Evolutionary conservation across 2,113 vertebrate species (phyloP).

Genomic region (Amazona vittata): DNA sequence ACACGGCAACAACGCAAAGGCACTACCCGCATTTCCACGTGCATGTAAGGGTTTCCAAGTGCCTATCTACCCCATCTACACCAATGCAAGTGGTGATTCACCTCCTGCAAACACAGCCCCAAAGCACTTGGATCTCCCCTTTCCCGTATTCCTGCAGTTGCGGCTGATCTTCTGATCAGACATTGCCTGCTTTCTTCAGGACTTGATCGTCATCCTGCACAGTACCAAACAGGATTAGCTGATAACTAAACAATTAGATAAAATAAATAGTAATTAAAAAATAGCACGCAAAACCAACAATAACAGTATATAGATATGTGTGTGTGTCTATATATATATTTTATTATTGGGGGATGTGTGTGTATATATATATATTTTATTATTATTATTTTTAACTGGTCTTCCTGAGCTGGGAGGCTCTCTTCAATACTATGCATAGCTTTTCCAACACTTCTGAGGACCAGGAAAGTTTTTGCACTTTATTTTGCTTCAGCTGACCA

Average conservation of each 20-base stretch:
- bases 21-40: not conserved
- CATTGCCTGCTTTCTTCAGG: not conserved
- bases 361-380: no score
- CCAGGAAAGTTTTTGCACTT: not conserved
- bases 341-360: no score
- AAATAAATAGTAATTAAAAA: not conserved
- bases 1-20: not conserved
- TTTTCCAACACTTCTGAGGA: not conserved
- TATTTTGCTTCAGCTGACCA: not conserved
- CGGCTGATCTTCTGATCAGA: not conserved
- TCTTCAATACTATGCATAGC: not conserved
- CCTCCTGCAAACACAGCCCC: not conserved
- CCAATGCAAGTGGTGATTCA: conserved; percentile 13
- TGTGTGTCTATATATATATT: no score
- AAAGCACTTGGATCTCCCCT: not conserved
- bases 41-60: not conserved
- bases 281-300: not conserved
- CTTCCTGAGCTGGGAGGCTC: not conserved
- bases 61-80: not conserved
- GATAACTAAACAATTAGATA: not conserved
- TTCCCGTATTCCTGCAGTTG: not conserved
- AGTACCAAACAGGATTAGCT: not conserved
- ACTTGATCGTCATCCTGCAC: not conserved
- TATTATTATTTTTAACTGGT: not conserved
- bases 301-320: not conserved